Percentiles rank a stretch among this genome's conserved stretches.
phyloP scores from a whole-genome alignment of 2,113 vertebrate genomes.

The Tragelaphus strepsiceros region DNA sequence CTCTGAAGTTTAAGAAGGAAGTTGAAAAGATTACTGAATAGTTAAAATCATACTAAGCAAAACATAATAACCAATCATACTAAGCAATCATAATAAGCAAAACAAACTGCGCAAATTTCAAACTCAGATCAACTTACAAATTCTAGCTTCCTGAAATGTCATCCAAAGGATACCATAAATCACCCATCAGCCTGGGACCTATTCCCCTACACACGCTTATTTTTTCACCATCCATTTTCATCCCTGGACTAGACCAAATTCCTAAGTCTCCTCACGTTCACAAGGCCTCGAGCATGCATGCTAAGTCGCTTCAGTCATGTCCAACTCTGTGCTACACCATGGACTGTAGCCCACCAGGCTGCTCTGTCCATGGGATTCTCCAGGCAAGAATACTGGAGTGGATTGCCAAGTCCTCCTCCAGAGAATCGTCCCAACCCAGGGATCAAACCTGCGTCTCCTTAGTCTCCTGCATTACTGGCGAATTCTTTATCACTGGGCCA shows the following conservation, averaged over 20 bases:
- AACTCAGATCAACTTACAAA: neutral
- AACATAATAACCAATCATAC: neutral
- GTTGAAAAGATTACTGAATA: neutral
- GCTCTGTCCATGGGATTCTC: neutral
- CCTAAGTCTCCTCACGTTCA: neutral
- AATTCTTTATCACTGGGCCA: neutral
- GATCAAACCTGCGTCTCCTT: neutral
- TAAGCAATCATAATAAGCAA: neutral
- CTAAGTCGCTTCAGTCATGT: neutral
- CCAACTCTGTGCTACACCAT: neutral
- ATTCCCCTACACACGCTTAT: neutral
- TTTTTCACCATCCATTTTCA: neutral
- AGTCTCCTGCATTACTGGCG: neutral
- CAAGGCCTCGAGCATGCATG: neutral
- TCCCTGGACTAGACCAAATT: neutral
- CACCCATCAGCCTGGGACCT: neutral
- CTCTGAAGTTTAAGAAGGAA: neutral
- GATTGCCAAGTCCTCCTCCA: neutral
- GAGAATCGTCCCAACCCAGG: neutral
- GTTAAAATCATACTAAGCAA: neutral
- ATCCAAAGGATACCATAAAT: neutral
- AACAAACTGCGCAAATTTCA: neutral
- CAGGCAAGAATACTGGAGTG: neutral
- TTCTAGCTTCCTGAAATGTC: neutral
- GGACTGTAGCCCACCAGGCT: neutral